A percentile compares a stretch with the other conserved stretches of the same genome.
These are phyloP conservation scores for Anniella stebbinsi DNA, from an alignment of 2,797 vertebrate species.

Conservation along the genomic window DNA sequence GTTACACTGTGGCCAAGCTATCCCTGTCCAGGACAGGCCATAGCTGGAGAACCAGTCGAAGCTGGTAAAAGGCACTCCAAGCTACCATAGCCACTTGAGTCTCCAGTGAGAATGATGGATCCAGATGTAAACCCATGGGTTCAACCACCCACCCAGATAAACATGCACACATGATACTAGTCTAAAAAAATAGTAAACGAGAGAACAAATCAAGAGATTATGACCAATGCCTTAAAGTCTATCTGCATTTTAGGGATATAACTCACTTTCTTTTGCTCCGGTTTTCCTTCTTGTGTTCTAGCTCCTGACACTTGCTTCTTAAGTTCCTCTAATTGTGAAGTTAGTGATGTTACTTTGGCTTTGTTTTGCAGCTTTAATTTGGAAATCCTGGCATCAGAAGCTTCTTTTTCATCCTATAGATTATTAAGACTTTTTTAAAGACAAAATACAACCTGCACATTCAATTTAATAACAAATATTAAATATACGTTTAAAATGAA, in stretches of 20 bases:
- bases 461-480: neutral
- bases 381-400: slow-evolving; percentile 85
- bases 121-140: neutral
- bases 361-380: slow-evolving; percentile 92
- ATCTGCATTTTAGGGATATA: neutral
- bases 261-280: slow-evolving; percentile 82
- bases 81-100: too few species aligned
- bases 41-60: too few species aligned
- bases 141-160: neutral
- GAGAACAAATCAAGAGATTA: neutral
- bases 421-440: slow-evolving; percentile 7
- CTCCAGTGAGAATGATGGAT: too few species aligned
- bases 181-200: neutral
- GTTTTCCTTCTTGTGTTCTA: slow-evolving; percentile 72
- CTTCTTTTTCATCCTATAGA: slow-evolving; percentile 86
- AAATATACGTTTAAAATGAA: neutral
- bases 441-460: slow-evolving; percentile 11
- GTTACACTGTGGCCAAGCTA: too few species aligned
- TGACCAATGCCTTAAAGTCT: neutral
- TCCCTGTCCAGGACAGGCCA: too few species aligned
- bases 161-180: neutral
- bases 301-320: slow-evolving; percentile 81
- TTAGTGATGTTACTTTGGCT: slow-evolving; percentile 90
- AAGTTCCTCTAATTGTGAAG: slow-evolving; percentile 86
- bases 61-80: too few species aligned